phyloP scores from a whole-genome alignment of 92 coral and sea anemone species.

The Siderastrea siderea region DNA sequence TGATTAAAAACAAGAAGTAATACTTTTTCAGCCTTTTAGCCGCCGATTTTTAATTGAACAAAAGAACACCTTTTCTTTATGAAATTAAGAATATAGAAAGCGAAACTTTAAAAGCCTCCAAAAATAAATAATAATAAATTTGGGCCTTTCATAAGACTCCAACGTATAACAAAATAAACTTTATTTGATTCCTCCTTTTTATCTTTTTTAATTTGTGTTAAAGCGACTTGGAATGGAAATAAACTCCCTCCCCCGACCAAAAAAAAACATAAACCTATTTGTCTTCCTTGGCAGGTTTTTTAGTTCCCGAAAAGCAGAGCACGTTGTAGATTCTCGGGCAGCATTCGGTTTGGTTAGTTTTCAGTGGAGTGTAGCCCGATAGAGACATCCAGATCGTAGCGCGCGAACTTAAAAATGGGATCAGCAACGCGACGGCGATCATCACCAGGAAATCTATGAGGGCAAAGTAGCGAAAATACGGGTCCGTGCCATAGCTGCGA shows the following conservation, averaged over 20 bases:
- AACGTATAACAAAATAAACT: not conserved
- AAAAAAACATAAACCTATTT: not conserved
- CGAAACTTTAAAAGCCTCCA: not conserved
- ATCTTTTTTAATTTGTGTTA: not conserved
- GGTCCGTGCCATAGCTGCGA: constrained; percentile 67
- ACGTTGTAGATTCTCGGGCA: constrained; percentile 19
- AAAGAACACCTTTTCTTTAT: not conserved
- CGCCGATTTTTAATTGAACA: not conserved
- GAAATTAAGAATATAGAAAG: not conserved
- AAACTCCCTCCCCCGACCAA: not conserved
- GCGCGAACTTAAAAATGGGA: constrained; percentile 57
- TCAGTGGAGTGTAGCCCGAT: constrained; percentile 74
- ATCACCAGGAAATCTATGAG: constrained; percentile 73
- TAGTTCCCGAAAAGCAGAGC: not conserved
- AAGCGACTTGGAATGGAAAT: not conserved
- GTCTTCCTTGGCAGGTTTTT: not conserved
- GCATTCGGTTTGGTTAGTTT: constrained; percentile 38
- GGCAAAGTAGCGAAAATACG: constrained; percentile 86
- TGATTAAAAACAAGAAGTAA: not conserved
- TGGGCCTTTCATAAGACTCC: not conserved
- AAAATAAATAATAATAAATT: not conserved
- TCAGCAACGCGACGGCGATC: constrained; percentile 60
- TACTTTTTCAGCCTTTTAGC: constrained; percentile 3
- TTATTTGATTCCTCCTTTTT: not conserved
- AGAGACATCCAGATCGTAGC: constrained; percentile 85